Conservation (phyloP, 2,888 invertebrate species). For the Drosophila prolongata region DNA sequence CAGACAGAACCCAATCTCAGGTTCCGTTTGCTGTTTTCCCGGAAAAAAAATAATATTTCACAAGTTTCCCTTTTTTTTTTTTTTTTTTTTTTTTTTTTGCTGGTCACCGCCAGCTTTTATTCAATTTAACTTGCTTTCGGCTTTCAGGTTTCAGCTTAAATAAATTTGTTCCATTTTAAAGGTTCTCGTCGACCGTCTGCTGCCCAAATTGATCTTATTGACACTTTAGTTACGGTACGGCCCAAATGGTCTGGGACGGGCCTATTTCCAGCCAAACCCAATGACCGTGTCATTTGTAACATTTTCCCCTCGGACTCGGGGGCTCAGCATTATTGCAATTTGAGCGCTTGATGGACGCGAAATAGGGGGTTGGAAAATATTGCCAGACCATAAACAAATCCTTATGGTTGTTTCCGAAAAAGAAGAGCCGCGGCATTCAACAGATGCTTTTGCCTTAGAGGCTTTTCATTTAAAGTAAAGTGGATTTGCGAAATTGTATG, state of each 20-base stretch:
- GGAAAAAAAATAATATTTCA: slow-evolving; percentile 12
- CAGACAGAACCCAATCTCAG: slow-evolving; percentile 29
- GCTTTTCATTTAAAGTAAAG: background rate
- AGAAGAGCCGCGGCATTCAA: slow-evolving; percentile 39
- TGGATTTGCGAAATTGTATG: slow-evolving; percentile 5
- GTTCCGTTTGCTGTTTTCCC: slow-evolving; percentile 23
- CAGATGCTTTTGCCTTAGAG: slow-evolving; percentile 37
- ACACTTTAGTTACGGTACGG: slow-evolving; percentile 57
- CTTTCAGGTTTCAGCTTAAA: slow-evolving; percentile 43
- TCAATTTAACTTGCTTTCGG: slow-evolving; percentile 58
- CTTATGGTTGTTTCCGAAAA: slow-evolving; percentile 22
- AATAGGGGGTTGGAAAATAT: slow-evolving; percentile 48
- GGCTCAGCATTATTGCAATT: slow-evolving; percentile 51
- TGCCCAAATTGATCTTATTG: slow-evolving; percentile 73
- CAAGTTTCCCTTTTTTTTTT: slow-evolving; percentile 19
- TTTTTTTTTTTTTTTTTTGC: background rate
- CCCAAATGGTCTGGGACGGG: slow-evolving; percentile 57
- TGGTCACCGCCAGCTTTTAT: slow-evolving; percentile 44
- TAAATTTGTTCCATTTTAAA: slow-evolving; percentile 61
- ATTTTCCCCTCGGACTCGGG: slow-evolving; percentile 25
- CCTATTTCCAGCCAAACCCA: slow-evolving; percentile 42
- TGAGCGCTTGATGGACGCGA: slow-evolving; percentile 30
- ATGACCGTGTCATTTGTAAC: slow-evolving; percentile 70
- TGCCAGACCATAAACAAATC: slow-evolving; percentile 39
- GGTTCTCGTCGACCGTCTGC: slow-evolving; percentile 33